These are phyloP conservation scores for Hapalemur alaotrensis DNA, from an alignment of 2,797 vertebrate genomes.

Conservation along the genomic window DNA sequence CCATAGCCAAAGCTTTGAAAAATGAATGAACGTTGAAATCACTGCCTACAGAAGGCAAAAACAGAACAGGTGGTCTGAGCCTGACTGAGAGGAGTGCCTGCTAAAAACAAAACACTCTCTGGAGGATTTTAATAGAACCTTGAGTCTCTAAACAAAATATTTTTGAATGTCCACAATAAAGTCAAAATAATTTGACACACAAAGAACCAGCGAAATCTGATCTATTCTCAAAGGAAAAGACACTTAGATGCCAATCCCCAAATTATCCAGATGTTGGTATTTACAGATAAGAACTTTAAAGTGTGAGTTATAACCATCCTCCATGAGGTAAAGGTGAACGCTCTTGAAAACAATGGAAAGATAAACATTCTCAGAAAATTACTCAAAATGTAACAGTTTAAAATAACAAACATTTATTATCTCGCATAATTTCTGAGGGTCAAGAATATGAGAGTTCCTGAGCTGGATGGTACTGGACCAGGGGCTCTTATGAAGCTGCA, in stretches of 20 bases:
- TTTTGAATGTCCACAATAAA: background rate
- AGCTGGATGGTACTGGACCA: background rate
- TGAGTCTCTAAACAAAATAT: background rate
- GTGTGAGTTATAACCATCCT: background rate
- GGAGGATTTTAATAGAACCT: background rate
- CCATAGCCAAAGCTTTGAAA: background rate
- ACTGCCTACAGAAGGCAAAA: background rate
- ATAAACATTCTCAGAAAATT: background rate
- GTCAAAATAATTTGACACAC: background rate
- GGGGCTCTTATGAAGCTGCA: background rate
- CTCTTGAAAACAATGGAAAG: background rate
- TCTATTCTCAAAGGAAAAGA: background rate
- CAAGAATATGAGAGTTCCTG: background rate
- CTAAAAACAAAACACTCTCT: background rate
- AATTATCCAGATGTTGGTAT: background rate
- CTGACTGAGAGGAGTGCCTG: background rate
- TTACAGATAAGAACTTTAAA: background rate
- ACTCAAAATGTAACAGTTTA: background rate
- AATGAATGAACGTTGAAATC: background rate
- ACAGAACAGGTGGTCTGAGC: background rate
- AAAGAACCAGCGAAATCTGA: background rate
- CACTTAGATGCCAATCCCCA: background rate
- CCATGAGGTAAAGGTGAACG: background rate
- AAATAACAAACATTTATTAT: background rate
- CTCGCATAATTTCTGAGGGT: background rate